These are phyloP conservation scores for Irena cyanogastra DNA, from an alignment of 2,113 vertebrate genomes.

Conservation along the genomic window DNA sequence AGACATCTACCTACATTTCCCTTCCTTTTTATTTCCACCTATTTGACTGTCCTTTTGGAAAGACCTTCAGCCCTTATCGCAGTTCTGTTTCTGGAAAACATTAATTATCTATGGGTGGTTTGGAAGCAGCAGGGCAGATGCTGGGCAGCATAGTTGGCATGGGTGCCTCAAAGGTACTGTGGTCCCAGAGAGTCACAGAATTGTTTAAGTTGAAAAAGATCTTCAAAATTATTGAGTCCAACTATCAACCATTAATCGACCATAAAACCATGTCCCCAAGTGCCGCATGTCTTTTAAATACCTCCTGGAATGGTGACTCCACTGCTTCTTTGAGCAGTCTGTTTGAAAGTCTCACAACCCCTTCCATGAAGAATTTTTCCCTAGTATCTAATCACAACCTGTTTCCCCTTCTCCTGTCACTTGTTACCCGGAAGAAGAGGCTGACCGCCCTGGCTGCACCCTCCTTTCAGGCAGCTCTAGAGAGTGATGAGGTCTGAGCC, in stretches of 20 bases:
- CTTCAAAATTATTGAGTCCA: neutral
- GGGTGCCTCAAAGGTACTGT: neutral
- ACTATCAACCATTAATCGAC: neutral
- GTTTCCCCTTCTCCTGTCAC: neutral
- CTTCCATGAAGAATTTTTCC: neutral
- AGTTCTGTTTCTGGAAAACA: neutral
- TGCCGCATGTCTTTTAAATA: neutral
- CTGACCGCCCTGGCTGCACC: rapidly evolving
- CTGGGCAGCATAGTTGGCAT: neutral
- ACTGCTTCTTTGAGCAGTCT: rapidly evolving
- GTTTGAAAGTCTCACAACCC: neutral
- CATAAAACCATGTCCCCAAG: neutral
- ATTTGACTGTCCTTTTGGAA: neutral
- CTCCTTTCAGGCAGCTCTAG: neutral
- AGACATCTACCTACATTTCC: neutral
- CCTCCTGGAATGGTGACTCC: no score
- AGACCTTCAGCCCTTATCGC: neutral
- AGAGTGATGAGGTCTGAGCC: rapidly evolving
- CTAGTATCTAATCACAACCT: neutral
- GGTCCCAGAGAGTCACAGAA: neutral
- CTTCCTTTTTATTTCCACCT: neutral
- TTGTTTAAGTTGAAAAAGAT: neutral
- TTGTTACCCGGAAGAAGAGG: rapidly evolving
- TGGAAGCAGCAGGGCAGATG: neutral
- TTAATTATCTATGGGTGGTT: neutral